These are phyloP conservation scores for Lasioglossum marginatum DNA, from an alignment of 2,888 invertebrate species.

Conservation along the genomic window DNA sequence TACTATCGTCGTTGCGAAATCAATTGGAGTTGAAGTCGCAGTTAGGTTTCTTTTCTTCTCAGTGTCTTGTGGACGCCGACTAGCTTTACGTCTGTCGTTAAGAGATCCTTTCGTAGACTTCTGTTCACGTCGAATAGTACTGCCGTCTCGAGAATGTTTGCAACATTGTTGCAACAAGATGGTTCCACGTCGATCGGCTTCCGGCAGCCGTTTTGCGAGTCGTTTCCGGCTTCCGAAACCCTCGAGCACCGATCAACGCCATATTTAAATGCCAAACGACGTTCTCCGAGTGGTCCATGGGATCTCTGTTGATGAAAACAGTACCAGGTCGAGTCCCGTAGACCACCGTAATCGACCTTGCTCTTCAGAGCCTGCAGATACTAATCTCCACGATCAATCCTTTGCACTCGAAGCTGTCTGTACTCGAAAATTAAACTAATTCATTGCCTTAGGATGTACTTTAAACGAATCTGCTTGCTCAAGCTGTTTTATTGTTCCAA, in stretches of 20 bases:
- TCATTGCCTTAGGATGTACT: not conserved
- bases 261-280: slow-evolving; percentile 77
- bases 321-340: slow-evolving; percentile 32
- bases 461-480: too few relatives aligned
- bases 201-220: slow-evolving; percentile 9
- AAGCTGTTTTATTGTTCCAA: not conserved
- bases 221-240: slow-evolving; percentile 18
- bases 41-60: not conserved
- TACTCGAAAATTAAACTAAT: not conserved
- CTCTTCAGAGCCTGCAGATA: slow-evolving; percentile 3
- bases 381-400: not conserved
- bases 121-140: slow-evolving; percentile 26
- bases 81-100: slow-evolving; percentile 8
- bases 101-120: slow-evolving; percentile 32
- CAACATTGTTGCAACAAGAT: slow-evolving; percentile 5
- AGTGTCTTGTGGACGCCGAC: not conserved
- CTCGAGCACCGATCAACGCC: slow-evolving; percentile 68
- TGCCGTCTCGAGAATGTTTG: slow-evolving; percentile 31
- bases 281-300: slow-evolving; percentile 36
- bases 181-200: slow-evolving; percentile 1
- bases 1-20: not conserved
- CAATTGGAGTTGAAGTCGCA: not conserved
- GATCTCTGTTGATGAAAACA: slow-evolving; percentile 25
- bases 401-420: not conserved
- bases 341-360: slow-evolving; percentile 45